Percentiles rank a stretch among this genome's conserved stretches.
These are phyloP conservation scores for Drosophila gunungcola DNA, from an alignment of 1,140 invertebrate species.

Conservation along the genomic window DNA sequence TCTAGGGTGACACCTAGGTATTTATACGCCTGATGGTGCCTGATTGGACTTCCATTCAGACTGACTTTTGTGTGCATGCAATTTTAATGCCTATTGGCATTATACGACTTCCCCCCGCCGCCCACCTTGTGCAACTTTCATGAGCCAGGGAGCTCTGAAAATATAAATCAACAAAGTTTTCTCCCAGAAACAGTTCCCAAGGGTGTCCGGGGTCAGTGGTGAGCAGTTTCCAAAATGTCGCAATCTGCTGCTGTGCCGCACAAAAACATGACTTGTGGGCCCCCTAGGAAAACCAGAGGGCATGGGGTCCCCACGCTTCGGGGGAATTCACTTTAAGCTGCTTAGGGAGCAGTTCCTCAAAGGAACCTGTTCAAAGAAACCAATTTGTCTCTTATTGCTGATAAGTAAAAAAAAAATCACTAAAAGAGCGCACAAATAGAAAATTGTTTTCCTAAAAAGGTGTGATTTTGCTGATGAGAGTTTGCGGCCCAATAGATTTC, in stretches of 20 bases:
- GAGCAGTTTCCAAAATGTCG: conserved; percentile 24
- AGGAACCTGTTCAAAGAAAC: neutral
- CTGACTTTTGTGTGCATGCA: conserved; percentile 76
- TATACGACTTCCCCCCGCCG: conserved; percentile 21
- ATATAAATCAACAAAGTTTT: conserved; percentile 79
- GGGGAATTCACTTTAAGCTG: conserved; percentile 42
- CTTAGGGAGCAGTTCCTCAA: conserved; percentile 20
- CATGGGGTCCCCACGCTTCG: neutral
- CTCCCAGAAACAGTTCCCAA: conserved; percentile 15
- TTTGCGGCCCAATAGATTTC: no score
- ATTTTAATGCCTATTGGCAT: conserved; percentile 71
- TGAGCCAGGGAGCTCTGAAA: conserved; percentile 59
- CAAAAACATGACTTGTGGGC: conserved; percentile 39
- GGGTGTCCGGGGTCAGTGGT: conserved; percentile 10
- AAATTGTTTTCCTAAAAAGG: neutral
- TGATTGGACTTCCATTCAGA: no score
- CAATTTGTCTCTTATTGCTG: conserved; percentile 30
- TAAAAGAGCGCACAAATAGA: neutral
- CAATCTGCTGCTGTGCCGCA: conserved; percentile 39
- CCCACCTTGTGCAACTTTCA: conserved; percentile 57
- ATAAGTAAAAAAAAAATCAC: neutral
- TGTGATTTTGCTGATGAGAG: no score
- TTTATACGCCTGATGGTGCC: no score
- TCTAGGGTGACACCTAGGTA: no score
- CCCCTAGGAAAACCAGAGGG: neutral